Percentiles rank a stretch among this genome's conserved stretches.
Evolutionary conservation across 2,113 vertebrate genomes (phyloP).

Genomic region (Pseudonaja textilis): DNA sequence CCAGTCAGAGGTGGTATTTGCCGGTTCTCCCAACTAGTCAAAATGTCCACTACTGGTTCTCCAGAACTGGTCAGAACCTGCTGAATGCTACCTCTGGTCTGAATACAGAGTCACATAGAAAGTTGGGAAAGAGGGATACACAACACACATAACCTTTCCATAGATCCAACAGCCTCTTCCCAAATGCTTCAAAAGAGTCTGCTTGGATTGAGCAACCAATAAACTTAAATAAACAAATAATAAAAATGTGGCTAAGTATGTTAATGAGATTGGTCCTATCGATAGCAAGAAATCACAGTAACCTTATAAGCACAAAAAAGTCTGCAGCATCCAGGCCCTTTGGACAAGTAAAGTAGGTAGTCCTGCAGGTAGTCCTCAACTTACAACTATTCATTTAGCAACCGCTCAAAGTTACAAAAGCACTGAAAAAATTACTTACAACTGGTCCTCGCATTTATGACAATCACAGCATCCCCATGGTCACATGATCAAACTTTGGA

Average conservation of each 20-base stretch:
- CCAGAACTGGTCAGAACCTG: no score
- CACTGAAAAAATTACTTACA: not conserved
- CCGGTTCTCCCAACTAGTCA: no score
- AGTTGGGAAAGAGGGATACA: not conserved
- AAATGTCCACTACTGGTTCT: no score
- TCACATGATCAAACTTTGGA: not conserved
- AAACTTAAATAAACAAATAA: not conserved
- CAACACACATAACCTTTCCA: not conserved
- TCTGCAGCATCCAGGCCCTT: not conserved
- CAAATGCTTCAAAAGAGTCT: not conserved
- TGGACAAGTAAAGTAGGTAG: not conserved
- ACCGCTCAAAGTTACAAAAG: not conserved
- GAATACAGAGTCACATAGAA: not conserved
- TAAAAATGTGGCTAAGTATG: not conserved
- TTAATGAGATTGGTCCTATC: not conserved
- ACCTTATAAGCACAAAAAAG: not conserved
- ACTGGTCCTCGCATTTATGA: not conserved
- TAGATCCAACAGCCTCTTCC: not conserved
- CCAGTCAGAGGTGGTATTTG: no score
- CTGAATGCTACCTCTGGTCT: no score
- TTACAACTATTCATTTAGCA: not conserved
- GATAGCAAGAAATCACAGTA: not conserved
- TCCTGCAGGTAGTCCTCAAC: not conserved
- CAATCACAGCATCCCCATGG: not conserved
- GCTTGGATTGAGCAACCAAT: not conserved